A percentile compares a stretch with the other conserved stretches of the same genome.
phyloP scores from a whole-genome alignment of 1,140 invertebrate species.

The Drosophila asahinai region DNA sequence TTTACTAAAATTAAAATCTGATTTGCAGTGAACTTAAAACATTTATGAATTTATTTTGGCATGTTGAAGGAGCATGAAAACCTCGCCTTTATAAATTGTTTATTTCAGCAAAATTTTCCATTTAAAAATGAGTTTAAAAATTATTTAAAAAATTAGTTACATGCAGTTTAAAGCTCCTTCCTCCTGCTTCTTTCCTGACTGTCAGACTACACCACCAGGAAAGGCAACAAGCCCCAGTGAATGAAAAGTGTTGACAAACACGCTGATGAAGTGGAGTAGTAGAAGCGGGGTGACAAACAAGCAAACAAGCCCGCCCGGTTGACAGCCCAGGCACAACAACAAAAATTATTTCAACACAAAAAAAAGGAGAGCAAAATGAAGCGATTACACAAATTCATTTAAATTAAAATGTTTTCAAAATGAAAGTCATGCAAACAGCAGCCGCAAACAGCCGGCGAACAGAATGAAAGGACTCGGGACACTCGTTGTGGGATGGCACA shows the following conservation, averaged over 20 bases:
- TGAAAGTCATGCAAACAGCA: constrained; percentile 62
- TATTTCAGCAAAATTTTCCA: background rate
- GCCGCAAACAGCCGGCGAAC: constrained; percentile 35
- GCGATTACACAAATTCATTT: constrained; percentile 77
- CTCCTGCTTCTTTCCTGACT: constrained; percentile 15
- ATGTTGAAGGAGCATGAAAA: too few species aligned
- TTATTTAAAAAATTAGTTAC: background rate
- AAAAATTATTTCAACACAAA: constrained; percentile 32
- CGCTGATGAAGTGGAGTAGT: constrained; percentile 32
- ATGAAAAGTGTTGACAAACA: constrained; percentile 55
- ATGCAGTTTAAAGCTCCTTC: constrained; percentile 7
- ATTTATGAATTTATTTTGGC: background rate
- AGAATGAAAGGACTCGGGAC: constrained; percentile 11
- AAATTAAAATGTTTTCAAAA: constrained; percentile 75
- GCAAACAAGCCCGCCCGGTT: constrained; percentile 8
- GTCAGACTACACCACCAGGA: constrained; percentile 5
- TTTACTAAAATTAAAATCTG: background rate
- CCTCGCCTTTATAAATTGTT: background rate
- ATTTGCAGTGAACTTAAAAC: background rate
- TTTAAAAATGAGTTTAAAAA: background rate
- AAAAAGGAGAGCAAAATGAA: constrained; percentile 24
- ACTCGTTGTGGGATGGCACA: constrained; percentile 17
- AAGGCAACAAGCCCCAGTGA: constrained; percentile 28
- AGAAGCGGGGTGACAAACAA: constrained; percentile 5
- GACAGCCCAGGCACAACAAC: constrained; percentile 7